Evolutionary conservation across 2,888 invertebrate genomes (phyloP), one percentile per base, ranked within the genome.

Genomic region (Hirtodrosophila histrioides): DNA sequence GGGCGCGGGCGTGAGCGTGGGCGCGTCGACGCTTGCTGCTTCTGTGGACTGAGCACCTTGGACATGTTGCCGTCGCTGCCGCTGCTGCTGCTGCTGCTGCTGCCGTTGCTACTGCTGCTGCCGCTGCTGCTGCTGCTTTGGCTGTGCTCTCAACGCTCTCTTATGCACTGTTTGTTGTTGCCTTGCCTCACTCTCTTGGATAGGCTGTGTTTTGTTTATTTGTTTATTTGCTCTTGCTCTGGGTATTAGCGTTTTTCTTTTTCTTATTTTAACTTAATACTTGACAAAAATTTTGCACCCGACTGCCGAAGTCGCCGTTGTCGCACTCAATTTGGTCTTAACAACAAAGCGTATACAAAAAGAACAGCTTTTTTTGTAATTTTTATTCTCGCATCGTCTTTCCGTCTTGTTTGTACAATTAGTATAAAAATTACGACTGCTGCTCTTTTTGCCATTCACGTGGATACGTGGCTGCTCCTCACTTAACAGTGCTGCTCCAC

Each of bases 31-130:
- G 62, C 54, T 23, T 53, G 64, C 64, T 68, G 82, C 66, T 78
- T 88, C 51, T 78, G 86, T 48, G 80, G 84, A 56, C 77, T 73
- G 33, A 89, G 71, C 71, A 86, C 81, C 83, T 81, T 84, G 51
- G 87, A 88, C 89, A 90, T 90, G 49, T 41, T 49, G 35, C 39
- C 53, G 29, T 8, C 6, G 27, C n/a, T 29, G 23, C 35, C 35
- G 17, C 27, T 53, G 11, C 45, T 12, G 7, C 27, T 43, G 43
- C 27, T 2, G 9, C 3, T 4, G 24, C 23, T 27, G 27, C 39
- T 45, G 4, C 11, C 37, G n/a, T n/a, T 17, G 5, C 11, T 23
- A 24, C 4, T 10, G 23, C 36, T 39, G 12, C 17, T 31, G 33
- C 12, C 33, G 31, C 17, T 12, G 11, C 35, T 46, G 8, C n/a